Conservation (phyloP, 2,113 vertebrate species). For the Chamaea fasciata region DNA sequence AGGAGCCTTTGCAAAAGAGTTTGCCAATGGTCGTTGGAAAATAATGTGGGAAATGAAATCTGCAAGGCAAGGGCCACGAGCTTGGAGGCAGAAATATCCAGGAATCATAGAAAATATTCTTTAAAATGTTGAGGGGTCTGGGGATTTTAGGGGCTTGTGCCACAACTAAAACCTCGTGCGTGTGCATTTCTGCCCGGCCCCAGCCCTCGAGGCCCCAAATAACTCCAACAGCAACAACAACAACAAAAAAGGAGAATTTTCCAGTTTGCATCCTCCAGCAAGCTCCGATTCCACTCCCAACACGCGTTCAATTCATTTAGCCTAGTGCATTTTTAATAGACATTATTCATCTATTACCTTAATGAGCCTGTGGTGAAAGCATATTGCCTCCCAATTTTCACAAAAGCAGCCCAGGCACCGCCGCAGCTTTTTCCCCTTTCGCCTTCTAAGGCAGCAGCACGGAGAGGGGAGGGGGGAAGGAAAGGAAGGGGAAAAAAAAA, state of each 20-base stretch:
- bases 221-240: neutral
- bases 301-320: conserved; percentile 64
- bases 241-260: neutral
- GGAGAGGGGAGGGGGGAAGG: neutral
- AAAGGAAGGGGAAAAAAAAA: neutral
- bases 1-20: neutral
- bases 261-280: neutral
- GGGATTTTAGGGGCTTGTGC: neutral
- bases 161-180: neutral
- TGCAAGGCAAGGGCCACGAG: neutral
- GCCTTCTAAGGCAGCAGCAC: conserved; percentile 62
- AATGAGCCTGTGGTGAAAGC: conserved; percentile 77
- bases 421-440: conserved; percentile 50
- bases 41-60: neutral
- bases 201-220: neutral
- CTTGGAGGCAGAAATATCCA: neutral
- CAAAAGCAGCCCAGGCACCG: conserved; percentile 70
- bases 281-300: conserved; percentile 32
- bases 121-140: neutral
- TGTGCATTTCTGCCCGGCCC: neutral
- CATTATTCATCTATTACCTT: conserved; percentile 75
- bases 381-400: conserved; percentile 67
- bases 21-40: neutral
- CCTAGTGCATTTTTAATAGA: conserved; percentile 76
- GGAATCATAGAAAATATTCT: fast-evolving